Evolutionary conservation across 2,888 invertebrate species (phyloP), one percentile per base, ranked within the genome.

Genomic region (Cataglyphis rosenhaueri): DNA sequence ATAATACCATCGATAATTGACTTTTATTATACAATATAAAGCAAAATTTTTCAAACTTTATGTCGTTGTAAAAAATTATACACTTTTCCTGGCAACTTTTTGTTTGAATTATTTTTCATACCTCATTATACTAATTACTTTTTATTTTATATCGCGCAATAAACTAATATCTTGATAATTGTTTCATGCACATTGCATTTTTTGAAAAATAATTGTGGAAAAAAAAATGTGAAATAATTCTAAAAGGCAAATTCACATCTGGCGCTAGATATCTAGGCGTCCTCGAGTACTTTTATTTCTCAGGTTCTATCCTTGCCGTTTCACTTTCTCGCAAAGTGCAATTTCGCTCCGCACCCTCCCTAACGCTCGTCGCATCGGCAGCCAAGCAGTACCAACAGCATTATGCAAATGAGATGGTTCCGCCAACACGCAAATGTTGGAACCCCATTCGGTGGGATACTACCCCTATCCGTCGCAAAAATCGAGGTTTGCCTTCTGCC

Each of bases 341-440:
- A 83, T 86, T 81, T 61, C 29, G 74, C 62, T 61, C 66, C 70
- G 48, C 76, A 66, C 59, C 38, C 74, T 41, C 62, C 61, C 61
- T 64, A 61, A 48, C 71, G n/a, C 48, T 44, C 78, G 61, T 57
- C 82, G 83, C 89, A 86, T 84, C 84, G 88, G 79, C 87, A 84
- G 85, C 86, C 89, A 88, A 89, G 84, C 92, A 92, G 90, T 91
- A 92, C 91, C 91, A 91, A 91, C 92, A 88, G 92, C 90, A 92
- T 93, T 93, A 93, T 93, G 93, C 89, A 93, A 93, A 93, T 91
- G 91, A 92, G 90, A 91, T 85, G 92, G 87, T 90, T 90, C 87
- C 87, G 86, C 89, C 89, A 84, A 91, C 88, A 86, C 88, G 91
- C 87, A 91, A 91, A 91, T 87, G 89, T 84, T 85, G 86, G 84